Evolutionary conservation across 1,140 invertebrate genomes (phyloP).

Genomic region (Yoshiicerus persimilis): DNA sequence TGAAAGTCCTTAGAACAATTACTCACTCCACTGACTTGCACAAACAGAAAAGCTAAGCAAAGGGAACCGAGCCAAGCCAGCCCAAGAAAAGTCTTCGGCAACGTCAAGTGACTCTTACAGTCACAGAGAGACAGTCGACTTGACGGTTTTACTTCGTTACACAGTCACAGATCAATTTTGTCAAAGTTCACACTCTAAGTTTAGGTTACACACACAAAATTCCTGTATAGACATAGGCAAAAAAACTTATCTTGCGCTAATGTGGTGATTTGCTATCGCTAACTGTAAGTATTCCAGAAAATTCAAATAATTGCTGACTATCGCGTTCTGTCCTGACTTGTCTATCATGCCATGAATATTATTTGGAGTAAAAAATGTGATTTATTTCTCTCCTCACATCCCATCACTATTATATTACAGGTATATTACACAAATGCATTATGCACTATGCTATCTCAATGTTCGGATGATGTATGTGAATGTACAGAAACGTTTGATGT

Average conservation of each 20-base stretch:
- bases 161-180: not conserved
- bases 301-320: not conserved
- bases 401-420: too few relatives aligned
- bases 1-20: conserved; percentile 3
- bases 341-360: not conserved
- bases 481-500: not conserved
- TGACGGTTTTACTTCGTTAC: not conserved
- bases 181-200: not conserved
- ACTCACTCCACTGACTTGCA: not conserved
- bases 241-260: too few relatives aligned
- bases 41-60: not conserved
- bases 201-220: not conserved
- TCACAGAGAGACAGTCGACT: not conserved
- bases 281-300: too few relatives aligned
- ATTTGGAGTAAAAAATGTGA: not conserved
- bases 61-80: not conserved
- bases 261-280: too few relatives aligned
- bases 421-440: not conserved
- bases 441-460: not conserved
- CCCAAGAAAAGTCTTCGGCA: not conserved
- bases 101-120: not conserved
- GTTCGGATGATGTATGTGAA: not conserved
- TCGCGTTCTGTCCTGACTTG: too few relatives aligned
- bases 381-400: not conserved
- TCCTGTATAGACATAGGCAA: not conserved